Percentiles rank a stretch among this genome's conserved stretches.
Conservation (phyloP, 2,797 vertebrate species). For the Threskiornis aethiopicus region DNA sequence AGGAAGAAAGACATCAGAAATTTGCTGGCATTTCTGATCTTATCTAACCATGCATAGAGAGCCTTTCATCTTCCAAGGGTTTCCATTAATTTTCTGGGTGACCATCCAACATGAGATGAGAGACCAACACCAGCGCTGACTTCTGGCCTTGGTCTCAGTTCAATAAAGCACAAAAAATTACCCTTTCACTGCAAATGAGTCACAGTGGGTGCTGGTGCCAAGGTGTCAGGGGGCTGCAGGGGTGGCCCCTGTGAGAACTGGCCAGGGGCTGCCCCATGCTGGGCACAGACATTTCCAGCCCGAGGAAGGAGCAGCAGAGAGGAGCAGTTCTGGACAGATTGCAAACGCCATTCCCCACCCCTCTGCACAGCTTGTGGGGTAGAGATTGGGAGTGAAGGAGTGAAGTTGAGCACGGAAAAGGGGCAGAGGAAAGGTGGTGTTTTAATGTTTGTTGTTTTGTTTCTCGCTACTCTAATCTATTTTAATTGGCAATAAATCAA, state of each 20-base stretch:
- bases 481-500: neutral
- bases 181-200: neutral
- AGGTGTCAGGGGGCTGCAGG: fast-evolving
- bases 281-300: neutral
- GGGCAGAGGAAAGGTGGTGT: neutral
- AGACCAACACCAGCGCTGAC: neutral
- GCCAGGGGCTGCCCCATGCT: fast-evolving
- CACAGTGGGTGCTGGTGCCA: neutral
- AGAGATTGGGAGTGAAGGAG: neutral
- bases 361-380: fast-evolving
- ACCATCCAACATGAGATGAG: neutral
- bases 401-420: neutral
- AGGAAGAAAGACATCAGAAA: neutral
- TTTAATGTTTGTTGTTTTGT: neutral
- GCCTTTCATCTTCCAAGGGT: neutral
- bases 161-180: neutral
- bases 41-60: fast-evolving
- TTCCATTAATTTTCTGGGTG: neutral
- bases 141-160: neutral
- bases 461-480: neutral
- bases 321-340: neutral
- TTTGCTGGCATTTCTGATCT: neutral
- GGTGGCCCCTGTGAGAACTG: neutral
- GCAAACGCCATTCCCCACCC: neutral
- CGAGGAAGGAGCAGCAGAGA: neutral